A percentile compares a stretch with the other conserved stretches of the same genome.
Evolutionary conservation across 2,888 invertebrate species (phyloP).

Genomic region (Chrysina gloriosa): DNA sequence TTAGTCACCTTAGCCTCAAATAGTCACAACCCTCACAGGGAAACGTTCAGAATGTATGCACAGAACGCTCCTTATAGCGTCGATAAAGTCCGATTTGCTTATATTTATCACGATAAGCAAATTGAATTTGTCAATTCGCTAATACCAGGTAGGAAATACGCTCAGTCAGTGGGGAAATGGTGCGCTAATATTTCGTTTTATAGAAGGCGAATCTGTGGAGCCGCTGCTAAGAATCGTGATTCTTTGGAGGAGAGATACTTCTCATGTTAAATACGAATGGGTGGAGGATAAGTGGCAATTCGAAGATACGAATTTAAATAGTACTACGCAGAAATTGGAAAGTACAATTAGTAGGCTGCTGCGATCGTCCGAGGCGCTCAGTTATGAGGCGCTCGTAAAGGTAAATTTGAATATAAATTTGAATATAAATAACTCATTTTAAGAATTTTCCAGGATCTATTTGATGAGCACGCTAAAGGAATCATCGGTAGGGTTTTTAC

Average conservation of each 20-base stretch:
- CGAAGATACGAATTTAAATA: constrained; percentile 70
- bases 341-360: constrained; percentile 78
- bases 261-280: constrained; percentile 94
- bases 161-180: background rate
- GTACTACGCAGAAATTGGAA: constrained; percentile 79
- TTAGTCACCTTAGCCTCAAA: constrained; percentile 77
- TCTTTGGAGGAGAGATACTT: constrained; percentile 88
- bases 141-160: constrained; percentile 66
- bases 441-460: constrained; percentile 72
- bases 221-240: constrained; percentile 85
- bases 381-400: constrained; percentile 83
- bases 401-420: constrained; percentile 63
- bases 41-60: constrained; percentile 78
- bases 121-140: constrained; percentile 83
- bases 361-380: constrained; percentile 78
- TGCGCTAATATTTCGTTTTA: constrained; percentile 53
- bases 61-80: constrained; percentile 73
- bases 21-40: constrained; percentile 72
- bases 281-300: constrained; percentile 77
- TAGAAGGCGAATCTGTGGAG: constrained; percentile 72
- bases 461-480: constrained; percentile 83
- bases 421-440: constrained; percentile 1
- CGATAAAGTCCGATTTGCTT: constrained; percentile 85
- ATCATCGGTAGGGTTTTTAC: constrained; percentile 77
- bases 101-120: constrained; percentile 88